A percentile compares a stretch with the other conserved stretches of the same genome.
phyloP scores from a whole-genome alignment of 2,113 vertebrate genomes.

The Larimichthys polyactis region DNA sequence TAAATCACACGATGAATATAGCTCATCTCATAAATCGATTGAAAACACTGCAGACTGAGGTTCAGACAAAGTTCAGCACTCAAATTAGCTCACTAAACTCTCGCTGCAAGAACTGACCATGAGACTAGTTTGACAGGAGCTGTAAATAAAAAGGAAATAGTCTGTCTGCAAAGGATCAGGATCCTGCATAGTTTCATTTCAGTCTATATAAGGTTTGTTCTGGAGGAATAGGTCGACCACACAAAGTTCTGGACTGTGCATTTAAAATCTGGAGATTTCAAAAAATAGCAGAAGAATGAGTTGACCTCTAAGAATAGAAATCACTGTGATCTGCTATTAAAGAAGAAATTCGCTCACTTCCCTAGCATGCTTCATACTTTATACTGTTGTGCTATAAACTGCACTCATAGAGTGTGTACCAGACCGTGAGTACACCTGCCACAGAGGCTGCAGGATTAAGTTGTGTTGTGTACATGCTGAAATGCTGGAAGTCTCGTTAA shows the following conservation, averaged over 20 bases:
- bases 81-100: constrained; percentile 20
- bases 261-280: not conserved
- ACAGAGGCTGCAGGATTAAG: constrained; percentile 62
- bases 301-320: not conserved
- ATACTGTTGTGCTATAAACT: not conserved
- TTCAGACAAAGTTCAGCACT: constrained; percentile 26
- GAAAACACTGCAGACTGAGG: not conserved
- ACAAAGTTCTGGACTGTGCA: not conserved
- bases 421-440: constrained; percentile 33
- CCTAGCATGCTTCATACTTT: not conserved
- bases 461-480: constrained; percentile 56
- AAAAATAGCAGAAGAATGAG: not conserved
- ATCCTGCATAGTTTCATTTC: not conserved
- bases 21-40: not conserved
- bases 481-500: constrained; percentile 71
- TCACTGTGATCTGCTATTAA: not conserved
- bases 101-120: not conserved
- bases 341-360: not conserved
- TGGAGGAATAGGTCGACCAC: not conserved
- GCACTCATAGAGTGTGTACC: not conserved
- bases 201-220: not conserved
- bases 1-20: not conserved
- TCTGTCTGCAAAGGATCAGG: not conserved
- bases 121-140: not conserved
- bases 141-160: not conserved